Evolutionary conservation across 2,797 vertebrate species (phyloP).

Genomic region (Varecia variegata): DNA sequence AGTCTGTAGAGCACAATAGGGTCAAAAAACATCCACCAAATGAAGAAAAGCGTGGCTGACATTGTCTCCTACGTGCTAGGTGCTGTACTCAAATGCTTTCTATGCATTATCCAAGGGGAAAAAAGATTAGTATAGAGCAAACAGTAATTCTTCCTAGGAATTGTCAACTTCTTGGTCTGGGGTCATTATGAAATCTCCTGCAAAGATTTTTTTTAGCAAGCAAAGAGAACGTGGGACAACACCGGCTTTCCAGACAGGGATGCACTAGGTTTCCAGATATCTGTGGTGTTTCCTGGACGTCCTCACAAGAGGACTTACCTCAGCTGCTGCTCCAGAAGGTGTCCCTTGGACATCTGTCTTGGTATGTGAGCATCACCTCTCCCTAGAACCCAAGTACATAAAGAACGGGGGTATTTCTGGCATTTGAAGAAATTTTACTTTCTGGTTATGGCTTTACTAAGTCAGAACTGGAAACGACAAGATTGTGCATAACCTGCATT

Average conservation of each 20-base stretch:
- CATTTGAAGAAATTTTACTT: not conserved
- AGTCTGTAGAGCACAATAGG: fast-evolving
- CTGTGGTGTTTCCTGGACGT: not conserved
- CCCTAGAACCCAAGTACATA: not conserved
- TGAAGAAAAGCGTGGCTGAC: fast-evolving
- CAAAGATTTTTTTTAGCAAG: not conserved
- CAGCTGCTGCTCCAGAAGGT: fast-evolving
- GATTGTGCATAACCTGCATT: not conserved
- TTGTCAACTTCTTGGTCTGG: not conserved
- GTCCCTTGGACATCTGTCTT: no score
- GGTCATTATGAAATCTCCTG: not conserved
- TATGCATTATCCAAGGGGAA: not conserved
- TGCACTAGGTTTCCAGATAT: not conserved
- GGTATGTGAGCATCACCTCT: fast-evolving
- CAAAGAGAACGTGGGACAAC: not conserved
- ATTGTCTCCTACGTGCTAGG: fast-evolving
- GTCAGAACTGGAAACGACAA: not conserved
- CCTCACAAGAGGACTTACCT: not conserved
- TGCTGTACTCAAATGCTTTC: not conserved
- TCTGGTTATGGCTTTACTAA: not conserved
- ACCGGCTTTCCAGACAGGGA: not conserved
- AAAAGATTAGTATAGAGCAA: not conserved
- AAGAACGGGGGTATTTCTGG: not conserved
- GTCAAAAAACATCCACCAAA: not conserved
- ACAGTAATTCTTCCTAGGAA: not conserved